Evolutionary conservation across 2,888 invertebrate genomes (phyloP), one percentile per base, ranked within the genome.

Genomic region (Chalcosyrphus nemorum): DNA sequence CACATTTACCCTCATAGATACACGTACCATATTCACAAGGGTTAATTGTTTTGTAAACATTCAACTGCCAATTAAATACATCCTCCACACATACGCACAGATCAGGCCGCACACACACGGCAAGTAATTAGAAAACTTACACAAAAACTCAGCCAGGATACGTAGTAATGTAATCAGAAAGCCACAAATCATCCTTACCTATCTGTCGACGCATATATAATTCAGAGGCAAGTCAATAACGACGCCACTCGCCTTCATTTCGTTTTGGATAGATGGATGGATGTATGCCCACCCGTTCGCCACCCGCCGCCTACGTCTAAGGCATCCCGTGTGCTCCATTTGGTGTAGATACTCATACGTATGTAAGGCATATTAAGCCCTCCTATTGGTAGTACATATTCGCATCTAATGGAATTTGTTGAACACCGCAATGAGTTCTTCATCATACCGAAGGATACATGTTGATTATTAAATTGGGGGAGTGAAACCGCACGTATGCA

Each of bases 391-490:
- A 72, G 80, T 75, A 38, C 38, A 38, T 38, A 80, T 84, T 84
- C 56, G 59, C 75, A 78, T 84, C 84, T 84, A 84, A 84, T 84
- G 84, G 84, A 84, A 84, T 84, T 84, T 80, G 68, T 70, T 80
- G 65, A 75, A 84, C 72, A 80, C 74, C 74, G 80, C 80, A 84
- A 84, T 84, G 80, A 75, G 74, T 74, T 65, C 74, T 70, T 70
- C 78, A 84, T 80, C 82, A 78, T 80, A 32, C 74, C 56, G 27
- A 35, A 74, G 61, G 52, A 84, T 50, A 70, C 84, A 80, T 75
- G 80, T 65, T 78, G 78, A 72, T 84, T 84, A 84, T 80, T 84
- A 84, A 84, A 80, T 84, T 80, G 84, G 74, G 81, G 82, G 78
- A 78, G 72, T 74, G 43, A 70, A 66, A 70, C 70, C 84, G 19